phyloP scores from a whole-genome alignment of 2,113 vertebrate species.

The Fregata magnificens region DNA sequence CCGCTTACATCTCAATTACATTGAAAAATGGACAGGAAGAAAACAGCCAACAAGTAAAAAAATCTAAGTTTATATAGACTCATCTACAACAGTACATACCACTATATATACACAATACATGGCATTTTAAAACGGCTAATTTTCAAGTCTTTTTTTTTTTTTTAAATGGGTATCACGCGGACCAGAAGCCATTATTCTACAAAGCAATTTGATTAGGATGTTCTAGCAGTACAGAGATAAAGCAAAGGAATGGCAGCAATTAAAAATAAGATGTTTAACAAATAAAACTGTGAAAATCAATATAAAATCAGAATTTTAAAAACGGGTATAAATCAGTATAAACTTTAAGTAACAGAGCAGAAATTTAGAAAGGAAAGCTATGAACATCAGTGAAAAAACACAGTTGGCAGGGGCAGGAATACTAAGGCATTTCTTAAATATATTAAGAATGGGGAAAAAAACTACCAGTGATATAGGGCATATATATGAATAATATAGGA shows the following conservation, averaged over 20 bases:
- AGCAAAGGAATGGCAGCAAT: not conserved
- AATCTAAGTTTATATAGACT: not conserved
- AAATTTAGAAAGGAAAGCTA: not conserved
- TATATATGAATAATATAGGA: not conserved
- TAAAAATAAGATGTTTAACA: not conserved
- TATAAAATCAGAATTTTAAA: not conserved
- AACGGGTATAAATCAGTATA: not conserved
- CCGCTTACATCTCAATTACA: not conserved
- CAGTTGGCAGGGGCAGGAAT: not conserved
- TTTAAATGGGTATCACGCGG: rapidly evolving
- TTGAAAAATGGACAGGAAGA: not conserved
- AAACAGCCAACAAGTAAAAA: not conserved
- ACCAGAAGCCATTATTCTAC: not conserved
- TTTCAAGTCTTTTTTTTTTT: not conserved
- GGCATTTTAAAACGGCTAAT: not conserved
- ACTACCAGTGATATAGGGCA: not conserved
- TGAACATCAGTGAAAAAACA: not conserved
- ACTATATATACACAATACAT: not conserved
- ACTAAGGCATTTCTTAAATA: not conserved
- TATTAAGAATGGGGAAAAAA: not conserved
- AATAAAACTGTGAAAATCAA: not conserved
- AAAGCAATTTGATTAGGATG: not conserved
- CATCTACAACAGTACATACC: not conserved
- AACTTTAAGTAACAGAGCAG: not conserved
- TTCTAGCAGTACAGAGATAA: not conserved